phyloP scores from a whole-genome alignment of 2,113 vertebrate genomes.

The Acanthisitta chloris region DNA sequence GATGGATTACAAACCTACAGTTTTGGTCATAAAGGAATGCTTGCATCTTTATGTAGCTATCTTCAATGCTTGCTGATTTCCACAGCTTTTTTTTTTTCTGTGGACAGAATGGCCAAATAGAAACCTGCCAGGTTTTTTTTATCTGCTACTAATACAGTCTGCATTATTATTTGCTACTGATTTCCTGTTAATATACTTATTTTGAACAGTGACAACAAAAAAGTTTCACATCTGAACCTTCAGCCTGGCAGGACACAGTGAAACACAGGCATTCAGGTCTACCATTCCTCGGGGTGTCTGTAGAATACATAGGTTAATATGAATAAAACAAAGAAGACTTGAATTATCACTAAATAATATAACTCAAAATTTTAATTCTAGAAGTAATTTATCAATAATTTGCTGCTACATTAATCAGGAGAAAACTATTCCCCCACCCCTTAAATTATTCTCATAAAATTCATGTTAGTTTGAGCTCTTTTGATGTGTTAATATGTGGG shows the following conservation, averaged over 20 bases:
- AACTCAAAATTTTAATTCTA: constrained; percentile 42
- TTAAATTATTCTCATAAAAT: neutral
- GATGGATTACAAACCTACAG: neutral
- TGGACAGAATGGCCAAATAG: neutral
- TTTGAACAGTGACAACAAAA: neutral
- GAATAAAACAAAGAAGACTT: neutral
- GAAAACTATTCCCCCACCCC: neutral
- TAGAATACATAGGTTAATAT: neutral
- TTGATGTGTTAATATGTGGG: neutral
- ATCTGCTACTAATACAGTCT: neutral
- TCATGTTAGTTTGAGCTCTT: neutral
- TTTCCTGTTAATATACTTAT: neutral
- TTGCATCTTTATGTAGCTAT: neutral
- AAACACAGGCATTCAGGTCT: neutral
- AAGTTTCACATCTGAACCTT: neutral
- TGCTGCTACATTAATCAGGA: constrained; percentile 36
- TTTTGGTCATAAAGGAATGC: neutral
- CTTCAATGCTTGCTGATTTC: neutral
- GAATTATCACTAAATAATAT: constrained; percentile 46
- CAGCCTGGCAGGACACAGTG: neutral
- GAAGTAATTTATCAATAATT: constrained; percentile 32
- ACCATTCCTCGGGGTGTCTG: neutral
- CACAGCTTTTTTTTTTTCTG: neutral
- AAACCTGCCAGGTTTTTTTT: neutral
- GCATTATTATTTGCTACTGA: neutral